Percentiles rank a stretch among this genome's conserved stretches.
These are phyloP conservation scores for Ricordea florida DNA, from an alignment of 92 coral and sea anemone genomes.

Conservation along the genomic window DNA sequence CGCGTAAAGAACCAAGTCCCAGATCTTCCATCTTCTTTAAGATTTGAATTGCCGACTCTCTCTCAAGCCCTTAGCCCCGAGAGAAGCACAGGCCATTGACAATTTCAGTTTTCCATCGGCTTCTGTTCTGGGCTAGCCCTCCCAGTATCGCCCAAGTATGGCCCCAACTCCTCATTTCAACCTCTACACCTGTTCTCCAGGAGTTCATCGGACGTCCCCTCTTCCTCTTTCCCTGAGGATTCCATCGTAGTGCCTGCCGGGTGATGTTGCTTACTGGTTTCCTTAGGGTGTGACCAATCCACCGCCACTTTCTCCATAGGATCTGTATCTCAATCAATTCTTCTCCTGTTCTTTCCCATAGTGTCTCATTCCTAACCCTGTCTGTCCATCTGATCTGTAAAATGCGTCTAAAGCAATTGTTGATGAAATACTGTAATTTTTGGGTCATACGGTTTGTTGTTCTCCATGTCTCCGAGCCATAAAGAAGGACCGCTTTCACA, in stretches of 20 bases:
- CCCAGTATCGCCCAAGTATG: too few species aligned
- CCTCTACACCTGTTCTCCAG: too few species aligned
- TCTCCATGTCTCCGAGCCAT: conserved; percentile 35
- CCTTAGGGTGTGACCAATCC: conserved; percentile 14
- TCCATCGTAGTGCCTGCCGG: background rate
- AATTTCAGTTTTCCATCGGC: too few species aligned
- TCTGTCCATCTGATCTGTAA: conserved; percentile 3
- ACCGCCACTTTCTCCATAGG: background rate
- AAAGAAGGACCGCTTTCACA: conserved; percentile 26
- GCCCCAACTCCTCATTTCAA: too few species aligned
- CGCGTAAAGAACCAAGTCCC: too few species aligned
- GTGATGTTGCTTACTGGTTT: conserved; percentile 1
- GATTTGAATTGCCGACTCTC: too few species aligned
- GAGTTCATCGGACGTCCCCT: background rate
- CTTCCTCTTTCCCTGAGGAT: conserved; percentile 1
- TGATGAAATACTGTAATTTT: background rate
- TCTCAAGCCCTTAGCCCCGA: too few species aligned
- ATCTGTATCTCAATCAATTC: background rate
- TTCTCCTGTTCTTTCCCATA: conserved; percentile 1
- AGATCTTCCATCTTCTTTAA: too few species aligned
- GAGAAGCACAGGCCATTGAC: too few species aligned
- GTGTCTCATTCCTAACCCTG: background rate
- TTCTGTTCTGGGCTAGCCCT: too few species aligned
- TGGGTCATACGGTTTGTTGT: conserved; percentile 5
- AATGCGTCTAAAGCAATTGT: conserved; percentile 13